Percentiles rank a stretch among this genome's conserved stretches.
These are phyloP conservation scores for Agriotes lineatus DNA, from an alignment of 2,888 invertebrate species.

Conservation along the genomic window DNA sequence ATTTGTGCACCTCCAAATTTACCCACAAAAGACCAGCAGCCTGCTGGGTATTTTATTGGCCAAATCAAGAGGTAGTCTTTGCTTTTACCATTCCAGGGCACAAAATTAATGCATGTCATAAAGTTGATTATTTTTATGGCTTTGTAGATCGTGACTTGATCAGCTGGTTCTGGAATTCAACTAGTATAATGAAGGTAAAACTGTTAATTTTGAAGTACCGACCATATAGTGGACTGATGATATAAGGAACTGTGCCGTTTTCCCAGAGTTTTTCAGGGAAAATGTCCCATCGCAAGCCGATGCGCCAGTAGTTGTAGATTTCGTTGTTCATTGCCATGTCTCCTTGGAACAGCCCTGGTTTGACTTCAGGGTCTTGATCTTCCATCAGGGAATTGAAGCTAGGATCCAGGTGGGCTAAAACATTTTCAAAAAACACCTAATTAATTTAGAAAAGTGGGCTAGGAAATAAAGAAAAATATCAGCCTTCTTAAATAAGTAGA, in stretches of 20 bases:
- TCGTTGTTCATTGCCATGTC: constrained; percentile 77
- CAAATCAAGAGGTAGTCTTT: constrained; percentile 76
- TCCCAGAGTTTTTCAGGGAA: constrained; percentile 76
- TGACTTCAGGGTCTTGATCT: constrained; percentile 73
- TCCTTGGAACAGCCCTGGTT: constrained; percentile 76
- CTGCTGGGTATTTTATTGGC: constrained; percentile 75
- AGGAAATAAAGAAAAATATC: not conserved
- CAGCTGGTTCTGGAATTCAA: constrained; percentile 66
- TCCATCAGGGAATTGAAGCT: constrained; percentile 43
- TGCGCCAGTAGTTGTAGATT: constrained; percentile 71
- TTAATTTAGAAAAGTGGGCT: not conserved
- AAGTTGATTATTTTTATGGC: constrained; percentile 74
- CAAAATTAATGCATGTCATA: constrained; percentile 75
- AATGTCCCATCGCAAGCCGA: constrained; percentile 75
- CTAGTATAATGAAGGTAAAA: not conserved
- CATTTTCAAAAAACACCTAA: not conserved
- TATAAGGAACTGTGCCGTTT: constrained; percentile 75
- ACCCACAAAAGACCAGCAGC: constrained; percentile 85
- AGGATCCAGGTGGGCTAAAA: constrained; percentile 26
- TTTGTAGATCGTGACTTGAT: constrained; percentile 71
- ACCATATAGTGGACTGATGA: constrained; percentile 74
- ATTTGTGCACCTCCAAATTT: constrained; percentile 80
- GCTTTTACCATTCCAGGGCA: constrained; percentile 74
- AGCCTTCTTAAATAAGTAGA: not conserved
- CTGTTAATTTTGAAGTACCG: constrained; percentile 47